Percentiles rank a stretch among this genome's conserved stretches.
phyloP scores from a whole-genome alignment of 2,888 invertebrate genomes.

The Limnephilus rhombicus region DNA sequence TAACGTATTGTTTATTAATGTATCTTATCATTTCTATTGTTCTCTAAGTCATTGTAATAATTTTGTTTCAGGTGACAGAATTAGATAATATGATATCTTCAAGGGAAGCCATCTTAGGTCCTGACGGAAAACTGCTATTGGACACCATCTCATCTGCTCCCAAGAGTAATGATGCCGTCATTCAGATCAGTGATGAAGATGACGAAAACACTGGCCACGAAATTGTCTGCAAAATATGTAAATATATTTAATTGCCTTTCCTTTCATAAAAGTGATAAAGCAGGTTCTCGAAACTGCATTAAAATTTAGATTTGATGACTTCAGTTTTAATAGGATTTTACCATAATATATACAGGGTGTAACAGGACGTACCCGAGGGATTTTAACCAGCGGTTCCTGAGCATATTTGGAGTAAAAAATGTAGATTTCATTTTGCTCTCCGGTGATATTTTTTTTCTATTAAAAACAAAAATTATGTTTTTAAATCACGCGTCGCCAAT shows the following conservation, averaged over 20 bases:
- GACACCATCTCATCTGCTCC: conserved; percentile 67
- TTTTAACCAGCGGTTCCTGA: too few relatives aligned
- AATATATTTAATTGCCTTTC: too few relatives aligned
- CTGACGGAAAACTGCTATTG: conserved; percentile 80
- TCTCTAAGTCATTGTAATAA: neutral
- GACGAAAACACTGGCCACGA: conserved; percentile 69
- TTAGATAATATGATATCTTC: conserved; percentile 77
- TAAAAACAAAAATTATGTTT: too few relatives aligned
- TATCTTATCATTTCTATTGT: neutral
- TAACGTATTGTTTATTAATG: neutral
- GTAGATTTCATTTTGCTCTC: too few relatives aligned
- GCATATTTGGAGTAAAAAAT: too few relatives aligned
- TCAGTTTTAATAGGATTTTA: too few relatives aligned
- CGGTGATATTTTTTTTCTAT: too few relatives aligned
- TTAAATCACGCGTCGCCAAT: too few relatives aligned
- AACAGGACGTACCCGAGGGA: too few relatives aligned
- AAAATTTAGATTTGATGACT: too few relatives aligned
- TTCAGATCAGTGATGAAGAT: conserved; percentile 77
- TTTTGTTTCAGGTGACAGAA: conserved; percentile 76
- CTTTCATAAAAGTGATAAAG: neutral
- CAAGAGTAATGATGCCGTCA: conserved; percentile 68
- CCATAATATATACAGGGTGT: too few relatives aligned
- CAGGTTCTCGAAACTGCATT: neutral
- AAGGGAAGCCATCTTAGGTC: conserved; percentile 79
- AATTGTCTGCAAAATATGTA: conserved; percentile 74